Evolutionary conservation across 2,797 vertebrate species (phyloP), one percentile per base, ranked within the genome.

Genomic region (Micrastur ruficollis): DNA sequence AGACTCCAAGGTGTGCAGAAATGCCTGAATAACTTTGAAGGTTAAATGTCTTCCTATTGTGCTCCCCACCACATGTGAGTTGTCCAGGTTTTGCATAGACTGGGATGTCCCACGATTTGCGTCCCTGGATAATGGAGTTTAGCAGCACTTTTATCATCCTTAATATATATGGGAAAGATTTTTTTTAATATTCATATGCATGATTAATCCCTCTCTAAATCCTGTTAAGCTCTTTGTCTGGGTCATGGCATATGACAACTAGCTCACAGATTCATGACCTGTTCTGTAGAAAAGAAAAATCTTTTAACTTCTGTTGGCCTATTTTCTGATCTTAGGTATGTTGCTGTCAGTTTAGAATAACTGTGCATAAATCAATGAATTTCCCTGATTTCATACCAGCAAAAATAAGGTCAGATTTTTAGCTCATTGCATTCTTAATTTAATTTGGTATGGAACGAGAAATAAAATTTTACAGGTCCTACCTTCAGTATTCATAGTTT

Each of bases 191-290:
- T 91, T 95, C 65, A 55, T 90, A 90, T 62, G 58, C 61, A 78
- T 86, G 53, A 91, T 75, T 95, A 95, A 97, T 96, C 92, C 49
- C 26, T 83, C 68, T 93, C 42, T 88, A 85, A 94, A 96, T 86
- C 91, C 81, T 74, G 46, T 92, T 93, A 96, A 95, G 79, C 47
- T 95, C 71, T 96, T 95, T 91, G 53, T 68, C 49, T 73, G 62
- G 87, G 61, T 93, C 85, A 29, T 68, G 75, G 52, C 53, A 26
- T 92, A 53, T 75, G 88, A 84, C 70, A 62, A 0, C 50, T 75
- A 81, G 68, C 59, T 88, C 58, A 86, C 14, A 58, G 70, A 91
- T 86, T 75, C 61, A 38, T 62, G 85, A 90, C 80, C 47, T 90
- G 22, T 25, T 93, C 81, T 79, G 23, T 32, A 78, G 76, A 65